Evolutionary conservation across 2,113 vertebrate genomes (phyloP).

Genomic region (Phalacrocorax brasilianus): DNA sequence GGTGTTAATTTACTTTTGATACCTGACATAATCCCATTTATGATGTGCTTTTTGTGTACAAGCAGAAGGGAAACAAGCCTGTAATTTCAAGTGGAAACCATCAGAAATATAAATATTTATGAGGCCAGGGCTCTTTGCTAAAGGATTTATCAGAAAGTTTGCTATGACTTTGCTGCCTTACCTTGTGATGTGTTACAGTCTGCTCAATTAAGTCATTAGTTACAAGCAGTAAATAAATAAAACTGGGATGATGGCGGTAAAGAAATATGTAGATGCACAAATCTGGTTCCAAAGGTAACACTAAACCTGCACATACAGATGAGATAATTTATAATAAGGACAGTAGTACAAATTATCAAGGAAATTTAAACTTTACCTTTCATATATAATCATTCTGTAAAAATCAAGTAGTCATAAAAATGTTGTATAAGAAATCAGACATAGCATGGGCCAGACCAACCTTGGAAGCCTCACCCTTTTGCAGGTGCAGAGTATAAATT

Average conservation of each 20-base stretch:
- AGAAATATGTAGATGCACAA: background rate
- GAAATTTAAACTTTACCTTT: background rate
- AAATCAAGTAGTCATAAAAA: background rate
- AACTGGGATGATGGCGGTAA: background rate
- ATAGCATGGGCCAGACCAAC: background rate
- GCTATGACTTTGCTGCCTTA: background rate
- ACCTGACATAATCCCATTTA: background rate
- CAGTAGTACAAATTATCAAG: background rate
- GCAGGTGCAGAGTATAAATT: conserved; percentile 6
- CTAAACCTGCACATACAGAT: background rate
- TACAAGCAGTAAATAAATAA: background rate
- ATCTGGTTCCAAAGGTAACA: background rate
- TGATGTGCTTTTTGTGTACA: background rate
- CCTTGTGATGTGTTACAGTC: accelerated
- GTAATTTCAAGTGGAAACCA: background rate
- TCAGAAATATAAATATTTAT: background rate
- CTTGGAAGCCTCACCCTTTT: background rate
- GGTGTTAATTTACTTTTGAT: background rate
- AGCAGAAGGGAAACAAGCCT: background rate
- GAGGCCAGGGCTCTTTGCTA: background rate
- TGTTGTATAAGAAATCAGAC: background rate
- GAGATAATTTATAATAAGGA: background rate
- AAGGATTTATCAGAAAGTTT: background rate
- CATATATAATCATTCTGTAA: background rate
- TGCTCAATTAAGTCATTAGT: background rate